A percentile compares a stretch with the other conserved stretches of the same genome.
phyloP scores from a whole-genome alignment of 2,113 vertebrate genomes.

The Thomomys bottae region DNA sequence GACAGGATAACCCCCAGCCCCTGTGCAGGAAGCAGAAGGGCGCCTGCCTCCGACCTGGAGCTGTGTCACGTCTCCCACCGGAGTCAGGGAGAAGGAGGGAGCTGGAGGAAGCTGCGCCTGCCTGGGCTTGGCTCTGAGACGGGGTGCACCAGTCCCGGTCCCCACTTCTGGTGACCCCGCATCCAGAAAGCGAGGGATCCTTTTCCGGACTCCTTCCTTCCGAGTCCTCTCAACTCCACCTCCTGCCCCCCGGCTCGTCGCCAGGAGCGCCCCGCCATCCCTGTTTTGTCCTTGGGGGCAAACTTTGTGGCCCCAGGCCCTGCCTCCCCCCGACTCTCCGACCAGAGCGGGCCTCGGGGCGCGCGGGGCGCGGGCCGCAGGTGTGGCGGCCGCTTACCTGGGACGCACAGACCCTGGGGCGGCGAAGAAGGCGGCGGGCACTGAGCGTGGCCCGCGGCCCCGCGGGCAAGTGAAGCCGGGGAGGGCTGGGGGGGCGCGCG shows the following conservation, averaged over 20 bases:
- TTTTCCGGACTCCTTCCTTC: background rate
- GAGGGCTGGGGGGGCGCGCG: conserved; percentile 76
- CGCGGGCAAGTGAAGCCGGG: conserved; percentile 78
- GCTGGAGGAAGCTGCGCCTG: background rate
- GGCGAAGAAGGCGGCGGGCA: conserved; percentile 56
- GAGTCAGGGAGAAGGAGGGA: background rate
- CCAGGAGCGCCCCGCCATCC: background rate
- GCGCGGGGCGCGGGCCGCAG: conserved; percentile 58
- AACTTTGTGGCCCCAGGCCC: conserved; percentile 67
- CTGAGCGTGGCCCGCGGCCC: conserved; percentile 79
- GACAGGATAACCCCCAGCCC: too few species aligned
- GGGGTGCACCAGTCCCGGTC: too few species aligned
- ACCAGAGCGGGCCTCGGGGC: conserved; percentile 25
- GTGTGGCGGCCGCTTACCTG: conserved; percentile 79
- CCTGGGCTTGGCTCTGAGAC: background rate
- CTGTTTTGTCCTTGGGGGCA: background rate
- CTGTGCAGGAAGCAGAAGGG: background rate
- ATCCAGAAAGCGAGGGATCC: background rate
- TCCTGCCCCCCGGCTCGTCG: background rate
- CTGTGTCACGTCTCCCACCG: background rate
- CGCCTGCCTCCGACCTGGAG: background rate
- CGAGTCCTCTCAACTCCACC: background rate
- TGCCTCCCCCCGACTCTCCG: background rate
- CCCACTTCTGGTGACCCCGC: background rate
- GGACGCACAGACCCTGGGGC: conserved; percentile 74